phyloP scores from a whole-genome alignment of 2,888 invertebrate genomes.

The Actias luna region DNA sequence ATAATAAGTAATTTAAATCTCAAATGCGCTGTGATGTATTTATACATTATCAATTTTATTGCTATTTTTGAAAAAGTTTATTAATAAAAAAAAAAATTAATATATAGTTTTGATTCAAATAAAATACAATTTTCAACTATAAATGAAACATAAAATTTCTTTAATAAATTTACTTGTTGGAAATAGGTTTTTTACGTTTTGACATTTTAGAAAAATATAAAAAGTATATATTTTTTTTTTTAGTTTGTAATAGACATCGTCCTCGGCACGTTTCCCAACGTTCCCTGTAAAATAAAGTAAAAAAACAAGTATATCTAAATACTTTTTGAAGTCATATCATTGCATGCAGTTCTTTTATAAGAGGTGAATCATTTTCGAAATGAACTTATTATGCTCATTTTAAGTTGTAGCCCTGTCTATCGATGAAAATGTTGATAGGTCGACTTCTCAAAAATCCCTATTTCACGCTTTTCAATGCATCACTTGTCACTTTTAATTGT shows the following conservation, averaged over 20 bases:
- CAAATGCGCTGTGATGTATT: no score
- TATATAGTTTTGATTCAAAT: no score
- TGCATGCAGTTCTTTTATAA: constrained; percentile 29
- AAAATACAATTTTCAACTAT: no score
- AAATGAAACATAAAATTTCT: no score
- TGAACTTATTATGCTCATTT: neutral
- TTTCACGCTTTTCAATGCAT: neutral
- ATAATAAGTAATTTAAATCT: neutral
- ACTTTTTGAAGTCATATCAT: constrained; percentile 31
- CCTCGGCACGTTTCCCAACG: constrained; percentile 31
- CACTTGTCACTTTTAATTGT: neutral
- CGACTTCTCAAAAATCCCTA: neutral
- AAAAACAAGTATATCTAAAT: constrained; percentile 6
- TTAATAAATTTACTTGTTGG: no score
- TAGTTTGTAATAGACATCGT: constrained; percentile 26
- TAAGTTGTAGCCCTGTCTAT: neutral
- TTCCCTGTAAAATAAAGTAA: neutral
- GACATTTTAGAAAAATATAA: no score
- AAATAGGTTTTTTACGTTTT: no score
- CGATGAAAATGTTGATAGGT: neutral
- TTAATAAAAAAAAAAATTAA: no score
- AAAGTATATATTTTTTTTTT: neutral
- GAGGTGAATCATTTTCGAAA: constrained; percentile 9
- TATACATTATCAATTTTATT: no score
- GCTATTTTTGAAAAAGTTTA: no score